Conservation (phyloP, 2,797 vertebrate species). For the Scomberomorus guttatus region DNA sequence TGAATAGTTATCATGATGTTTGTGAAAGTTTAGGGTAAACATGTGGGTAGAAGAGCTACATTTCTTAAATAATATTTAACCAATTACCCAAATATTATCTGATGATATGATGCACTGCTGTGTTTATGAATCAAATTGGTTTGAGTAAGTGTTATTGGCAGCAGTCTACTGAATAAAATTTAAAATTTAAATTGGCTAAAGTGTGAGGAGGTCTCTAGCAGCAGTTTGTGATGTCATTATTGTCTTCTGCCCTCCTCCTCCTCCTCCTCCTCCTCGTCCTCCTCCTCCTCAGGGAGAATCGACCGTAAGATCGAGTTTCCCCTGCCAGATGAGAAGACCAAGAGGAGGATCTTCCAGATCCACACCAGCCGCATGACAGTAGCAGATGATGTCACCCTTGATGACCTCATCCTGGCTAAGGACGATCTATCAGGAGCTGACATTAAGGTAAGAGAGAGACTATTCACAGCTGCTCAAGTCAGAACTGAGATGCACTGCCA, state of each 20-base stretch:
- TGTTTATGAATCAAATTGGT: background rate
- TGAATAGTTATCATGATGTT: no score
- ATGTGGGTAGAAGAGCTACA: background rate
- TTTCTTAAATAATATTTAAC: background rate
- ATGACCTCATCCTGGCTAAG: slow-evolving; percentile 97
- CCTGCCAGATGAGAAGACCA: slow-evolving; percentile 96
- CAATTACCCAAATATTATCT: background rate
- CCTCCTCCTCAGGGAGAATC: slow-evolving; percentile 88
- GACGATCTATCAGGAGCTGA: slow-evolving; percentile 98
- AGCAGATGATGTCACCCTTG: slow-evolving; percentile 93
- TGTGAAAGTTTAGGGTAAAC: no score
- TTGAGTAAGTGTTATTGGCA: background rate
- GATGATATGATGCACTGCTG: background rate
- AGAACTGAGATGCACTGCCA: background rate
- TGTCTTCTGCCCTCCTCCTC: background rate
- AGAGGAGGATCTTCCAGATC: slow-evolving; percentile 97
- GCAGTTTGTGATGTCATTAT: background rate
- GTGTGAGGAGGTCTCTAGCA: background rate
- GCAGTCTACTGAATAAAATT: background rate
- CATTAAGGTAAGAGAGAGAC: slow-evolving; percentile 89
- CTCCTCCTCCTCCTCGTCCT: background rate
- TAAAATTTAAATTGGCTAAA: background rate
- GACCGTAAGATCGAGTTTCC: slow-evolving; percentile 98
- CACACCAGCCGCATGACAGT: slow-evolving; percentile 98
- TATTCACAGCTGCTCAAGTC: no score